Conservation (phyloP, 2,113 vertebrate species). For the Nothobranchius kuhntae region DNA sequence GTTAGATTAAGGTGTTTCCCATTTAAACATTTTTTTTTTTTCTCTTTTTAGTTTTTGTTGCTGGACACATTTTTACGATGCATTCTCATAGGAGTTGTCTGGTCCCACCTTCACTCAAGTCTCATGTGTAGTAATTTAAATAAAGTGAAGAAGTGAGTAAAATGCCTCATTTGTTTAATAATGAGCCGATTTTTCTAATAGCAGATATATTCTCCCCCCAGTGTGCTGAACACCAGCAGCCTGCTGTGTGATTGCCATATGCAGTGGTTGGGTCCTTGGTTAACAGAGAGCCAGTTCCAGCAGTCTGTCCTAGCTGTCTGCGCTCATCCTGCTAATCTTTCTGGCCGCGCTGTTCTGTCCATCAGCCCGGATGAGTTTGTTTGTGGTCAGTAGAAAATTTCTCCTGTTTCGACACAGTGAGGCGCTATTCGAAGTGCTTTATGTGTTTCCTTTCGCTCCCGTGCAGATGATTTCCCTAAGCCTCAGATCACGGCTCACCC, state of each 20-base stretch:
- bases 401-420: no score
- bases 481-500: slow-evolving; percentile 94
- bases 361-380: slow-evolving; percentile 89
- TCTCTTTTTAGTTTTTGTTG: no score
- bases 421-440: not conserved
- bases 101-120: no score
- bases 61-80: no score
- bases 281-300: slow-evolving; percentile 86
- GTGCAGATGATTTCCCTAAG: slow-evolving; percentile 95
- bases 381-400: slow-evolving; percentile 85
- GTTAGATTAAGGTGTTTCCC: no score
- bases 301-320: slow-evolving; percentile 88
- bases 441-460: not conserved
- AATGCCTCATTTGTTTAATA: not conserved
- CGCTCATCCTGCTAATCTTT: slow-evolving; percentile 89
- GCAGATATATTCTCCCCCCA: slow-evolving; percentile 53
- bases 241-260: slow-evolving; percentile 97
- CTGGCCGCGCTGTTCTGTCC: slow-evolving; percentile 86
- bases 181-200: not conserved
- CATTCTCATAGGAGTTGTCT: no score
- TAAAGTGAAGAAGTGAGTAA: not conserved
- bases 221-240: slow-evolving; percentile 93
- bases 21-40: no score
- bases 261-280: slow-evolving; percentile 93
- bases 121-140: not conserved